phyloP scores from a whole-genome alignment of 2,888 invertebrate genomes.

The Dexiosoma caninum region DNA sequence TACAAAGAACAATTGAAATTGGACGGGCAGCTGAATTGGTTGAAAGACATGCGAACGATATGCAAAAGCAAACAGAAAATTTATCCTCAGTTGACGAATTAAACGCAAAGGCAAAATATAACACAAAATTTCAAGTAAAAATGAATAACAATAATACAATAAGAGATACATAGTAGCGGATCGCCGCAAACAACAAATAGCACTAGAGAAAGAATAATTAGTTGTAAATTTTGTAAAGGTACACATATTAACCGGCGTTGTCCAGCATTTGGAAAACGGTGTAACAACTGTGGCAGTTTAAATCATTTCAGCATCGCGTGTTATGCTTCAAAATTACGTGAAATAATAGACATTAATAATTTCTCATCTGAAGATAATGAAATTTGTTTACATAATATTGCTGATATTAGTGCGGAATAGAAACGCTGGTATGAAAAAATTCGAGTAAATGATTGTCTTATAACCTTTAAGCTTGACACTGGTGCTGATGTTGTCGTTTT shows the following conservation, averaged over 20 bases:
- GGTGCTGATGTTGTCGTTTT: no score
- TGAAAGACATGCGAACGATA: slow-evolving; percentile 35
- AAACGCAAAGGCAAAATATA: not conserved
- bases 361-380: not conserved
- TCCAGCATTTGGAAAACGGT: not conserved
- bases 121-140: not conserved
- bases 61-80: slow-evolving; percentile 23
- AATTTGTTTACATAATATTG: not conserved
- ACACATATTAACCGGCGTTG: not conserved
- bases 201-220: no score
- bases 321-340: slow-evolving; percentile 32
- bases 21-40: slow-evolving; percentile 13
- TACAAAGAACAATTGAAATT: slow-evolving; percentile 18
- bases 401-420: no score
- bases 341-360: slow-evolving; percentile 22
- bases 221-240: not conserved
- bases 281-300: slow-evolving; percentile 9
- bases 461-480: not conserved
- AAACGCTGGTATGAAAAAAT: not conserved
- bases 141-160: no score
- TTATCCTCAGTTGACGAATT: not conserved
- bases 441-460: slow-evolving; percentile 9
- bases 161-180: no score
- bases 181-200: no score
- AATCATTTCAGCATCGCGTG: slow-evolving; percentile 41